Evolutionary conservation across 1,140 invertebrate species (phyloP), one percentile per base, ranked within the genome.

Genomic region (Marisa cornuarietis): DNA sequence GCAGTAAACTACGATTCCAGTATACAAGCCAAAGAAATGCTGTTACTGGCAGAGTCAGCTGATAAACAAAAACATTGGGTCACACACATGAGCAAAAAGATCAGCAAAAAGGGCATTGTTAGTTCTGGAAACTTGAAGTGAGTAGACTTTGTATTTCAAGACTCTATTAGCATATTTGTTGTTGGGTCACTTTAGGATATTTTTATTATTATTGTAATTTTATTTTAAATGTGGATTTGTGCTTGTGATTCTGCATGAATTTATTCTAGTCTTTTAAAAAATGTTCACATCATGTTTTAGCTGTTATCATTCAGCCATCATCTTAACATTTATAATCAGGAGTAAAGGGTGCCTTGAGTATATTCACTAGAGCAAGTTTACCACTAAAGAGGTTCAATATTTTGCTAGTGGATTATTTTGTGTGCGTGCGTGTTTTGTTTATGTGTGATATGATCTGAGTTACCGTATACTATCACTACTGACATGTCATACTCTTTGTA

Each of bases 11-110:
- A 96, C 86, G 97, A 99, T 93, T 95, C 96, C 71, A 96, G 95
- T 83, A 95, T 95, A 84, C 87, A 88, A 76, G 97, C 97, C 81
- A 96, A 97, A 89, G 97, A 99, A 91, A 92, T 99, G 87, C 92
- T 99, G 69, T 92, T 99, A 78, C 92, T 99, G 83, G 97, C 97
- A 31, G 91, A 94, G 61, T 94, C 93, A 80, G 92, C 94, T 42
- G 96, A 97, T 63, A 96, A 98, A 79, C 97, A 99, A 91, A 95
- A 97, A 87, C 93, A 94, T 83, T 99, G 98, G 98, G 96, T 99
- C 62, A 93, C 94, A 71, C 93, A 96, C 83, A 93, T 99, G 31
- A 95, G 95, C 79, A 96, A 97, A 87, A 96, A 96, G 91, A 97
- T 99, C 87, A 95, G 97, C 91, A 97, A 97, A 89, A 95, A 95